A percentile compares a stretch with the other conserved stretches of the same genome.
Evolutionary conservation across 2,888 invertebrate species (phyloP).

Genomic region (Yponomeuta cagnagella): DNA sequence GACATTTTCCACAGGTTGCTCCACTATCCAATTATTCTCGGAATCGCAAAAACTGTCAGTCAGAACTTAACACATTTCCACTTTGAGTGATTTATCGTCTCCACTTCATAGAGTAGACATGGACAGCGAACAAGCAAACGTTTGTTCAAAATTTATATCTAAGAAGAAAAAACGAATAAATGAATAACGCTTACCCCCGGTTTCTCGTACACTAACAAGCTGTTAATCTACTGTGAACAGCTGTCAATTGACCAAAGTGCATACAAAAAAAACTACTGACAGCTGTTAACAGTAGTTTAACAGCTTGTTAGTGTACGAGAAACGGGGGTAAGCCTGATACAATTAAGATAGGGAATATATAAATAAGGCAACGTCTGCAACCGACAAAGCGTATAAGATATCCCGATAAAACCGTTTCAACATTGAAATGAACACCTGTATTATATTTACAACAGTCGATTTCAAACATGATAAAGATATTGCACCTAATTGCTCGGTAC

Average conservation of each 20-base stretch:
- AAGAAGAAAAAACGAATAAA: too few species aligned
- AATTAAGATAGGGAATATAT: not conserved
- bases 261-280: too few species aligned
- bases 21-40: conserved; percentile 20
- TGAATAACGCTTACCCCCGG: too few species aligned
- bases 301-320: too few species aligned
- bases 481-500: conserved; percentile 44
- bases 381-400: conserved; percentile 25
- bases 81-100: conserved; percentile 21
- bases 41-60: conserved; percentile 22
- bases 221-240: too few species aligned
- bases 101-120: not conserved
- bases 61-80: conserved; percentile 21
- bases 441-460: conserved; percentile 22
- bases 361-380: not conserved
- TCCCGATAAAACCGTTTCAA: conserved; percentile 24
- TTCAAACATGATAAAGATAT: conserved; percentile 42
- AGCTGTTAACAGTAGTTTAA: too few species aligned
- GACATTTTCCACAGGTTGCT: conserved; percentile 5
- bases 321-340: not conserved
- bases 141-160: not conserved
- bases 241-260: too few species aligned
- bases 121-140: not conserved
- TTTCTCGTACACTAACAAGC: too few species aligned
- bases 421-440: conserved; percentile 26